A percentile compares a stretch with the other conserved stretches of the same genome.
Evolutionary conservation across 2,888 invertebrate genomes (phyloP).

Genomic region (Trissonchulus latispiculum): DNA sequence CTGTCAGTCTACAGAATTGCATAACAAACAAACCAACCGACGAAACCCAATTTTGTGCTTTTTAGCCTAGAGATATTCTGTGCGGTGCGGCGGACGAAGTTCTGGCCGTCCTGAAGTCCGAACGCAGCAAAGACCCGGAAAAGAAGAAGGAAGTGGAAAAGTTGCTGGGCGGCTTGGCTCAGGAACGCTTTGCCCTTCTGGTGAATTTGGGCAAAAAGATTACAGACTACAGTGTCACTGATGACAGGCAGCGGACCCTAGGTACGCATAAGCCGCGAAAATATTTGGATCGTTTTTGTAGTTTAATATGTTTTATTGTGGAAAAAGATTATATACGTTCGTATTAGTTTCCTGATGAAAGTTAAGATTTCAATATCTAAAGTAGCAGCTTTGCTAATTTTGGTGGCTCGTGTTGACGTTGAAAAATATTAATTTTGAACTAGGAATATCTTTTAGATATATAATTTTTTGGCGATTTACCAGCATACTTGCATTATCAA

Average conservation of each 20-base stretch:
- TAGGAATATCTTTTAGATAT: no score
- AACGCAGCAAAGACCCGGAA: constrained; percentile 80
- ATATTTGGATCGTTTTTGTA: no score
- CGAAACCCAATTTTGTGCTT: no score
- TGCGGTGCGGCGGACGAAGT: constrained; percentile 99
- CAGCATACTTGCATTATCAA: no score
- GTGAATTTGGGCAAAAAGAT: constrained; percentile 97
- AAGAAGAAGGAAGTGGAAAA: constrained; percentile 77
- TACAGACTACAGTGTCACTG: constrained; percentile 63
- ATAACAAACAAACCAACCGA: no score
- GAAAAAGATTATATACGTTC: background rate
- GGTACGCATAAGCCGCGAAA: no score
- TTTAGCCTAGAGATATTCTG: constrained; percentile 78
- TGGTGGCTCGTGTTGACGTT: background rate
- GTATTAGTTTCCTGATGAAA: background rate
- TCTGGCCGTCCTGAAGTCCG: constrained; percentile 82
- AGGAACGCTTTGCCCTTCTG: constrained; percentile 82
- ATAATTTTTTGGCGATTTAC: no score
- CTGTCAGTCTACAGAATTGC: no score
- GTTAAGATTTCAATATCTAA: background rate
- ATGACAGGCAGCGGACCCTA: constrained; percentile 22
- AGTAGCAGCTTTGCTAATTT: background rate
- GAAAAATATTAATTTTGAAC: no score
- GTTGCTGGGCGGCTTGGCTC: constrained; percentile 67
- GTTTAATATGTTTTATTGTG: no score